Evolutionary conservation across 2,113 vertebrate species (phyloP).

Genomic region (Sterna hirundo): DNA sequence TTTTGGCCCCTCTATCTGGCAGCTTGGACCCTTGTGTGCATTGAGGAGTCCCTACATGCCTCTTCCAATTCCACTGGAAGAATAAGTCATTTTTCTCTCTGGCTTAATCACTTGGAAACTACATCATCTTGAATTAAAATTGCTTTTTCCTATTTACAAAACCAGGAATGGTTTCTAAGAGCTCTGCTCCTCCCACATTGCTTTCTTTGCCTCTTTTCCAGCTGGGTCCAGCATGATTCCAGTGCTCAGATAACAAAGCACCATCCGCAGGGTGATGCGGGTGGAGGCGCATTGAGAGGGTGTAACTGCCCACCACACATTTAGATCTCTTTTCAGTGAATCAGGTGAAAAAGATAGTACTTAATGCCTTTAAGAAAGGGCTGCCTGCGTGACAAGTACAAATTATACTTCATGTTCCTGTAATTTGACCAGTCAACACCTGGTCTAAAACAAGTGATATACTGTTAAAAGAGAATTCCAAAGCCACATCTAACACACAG

Average conservation of each 20-base stretch:
- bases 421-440: slow-evolving; percentile 58
- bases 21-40: not conserved
- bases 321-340: slow-evolving; percentile 40
- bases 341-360: slow-evolving; percentile 43
- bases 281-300: not conserved
- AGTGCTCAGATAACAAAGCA: slow-evolving; percentile 30
- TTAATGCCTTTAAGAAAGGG: slow-evolving; percentile 34
- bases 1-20: not conserved
- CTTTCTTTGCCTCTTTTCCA: slow-evolving; percentile 33
- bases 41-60: not conserved
- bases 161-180: slow-evolving; percentile 29
- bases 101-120: slow-evolving; percentile 41
- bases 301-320: not conserved
- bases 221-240: slow-evolving; percentile 24
- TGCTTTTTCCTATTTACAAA: slow-evolving; percentile 40
- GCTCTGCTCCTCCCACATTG: not conserved
- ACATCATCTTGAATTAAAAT: slow-evolving; percentile 30
- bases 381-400: slow-evolving; percentile 51
- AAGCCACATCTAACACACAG: slow-evolving; percentile 38
- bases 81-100: slow-evolving; percentile 8
- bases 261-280: not conserved
- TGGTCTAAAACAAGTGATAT: slow-evolving; percentile 53
- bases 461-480: slow-evolving; percentile 50
- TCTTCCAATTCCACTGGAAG: slow-evolving; percentile 34
- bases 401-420: slow-evolving; percentile 53